A percentile compares a stretch with the other conserved stretches of the same genome.
Conservation (phyloP, 2,113 vertebrate genomes). For the Prunella himalayana region DNA sequence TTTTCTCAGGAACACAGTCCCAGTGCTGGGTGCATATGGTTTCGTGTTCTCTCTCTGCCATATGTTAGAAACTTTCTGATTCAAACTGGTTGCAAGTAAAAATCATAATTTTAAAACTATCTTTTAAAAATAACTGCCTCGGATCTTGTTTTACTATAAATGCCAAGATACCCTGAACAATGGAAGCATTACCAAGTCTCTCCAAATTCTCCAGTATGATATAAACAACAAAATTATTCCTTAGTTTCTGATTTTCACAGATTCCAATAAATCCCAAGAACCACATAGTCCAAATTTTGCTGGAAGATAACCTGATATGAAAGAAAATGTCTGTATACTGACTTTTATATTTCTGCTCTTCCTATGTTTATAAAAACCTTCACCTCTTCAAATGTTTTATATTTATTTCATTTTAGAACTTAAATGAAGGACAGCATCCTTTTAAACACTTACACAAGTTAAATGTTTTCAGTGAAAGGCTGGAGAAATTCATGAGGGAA, state of each 20-base stretch:
- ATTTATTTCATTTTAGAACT: background rate
- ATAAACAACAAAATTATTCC: background rate
- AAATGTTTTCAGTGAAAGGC: background rate
- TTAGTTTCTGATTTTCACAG: background rate
- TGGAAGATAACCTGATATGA: background rate
- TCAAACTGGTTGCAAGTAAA: background rate
- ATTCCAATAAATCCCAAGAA: background rate
- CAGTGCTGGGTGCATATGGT: background rate
- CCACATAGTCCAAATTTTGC: background rate
- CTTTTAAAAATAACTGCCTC: background rate
- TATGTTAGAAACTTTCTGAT: slow-evolving; percentile 19
- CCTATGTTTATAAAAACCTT: background rate
- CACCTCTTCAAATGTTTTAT: background rate
- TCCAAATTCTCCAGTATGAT: background rate
- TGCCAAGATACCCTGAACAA: background rate
- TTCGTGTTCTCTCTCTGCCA: slow-evolving; percentile 7
- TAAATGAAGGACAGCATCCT: background rate
- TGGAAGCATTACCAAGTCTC: background rate
- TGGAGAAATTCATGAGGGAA: background rate
- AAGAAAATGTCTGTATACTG: background rate
- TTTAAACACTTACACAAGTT: background rate
- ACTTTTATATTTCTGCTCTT: background rate
- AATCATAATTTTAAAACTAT: background rate
- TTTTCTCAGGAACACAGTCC: background rate
- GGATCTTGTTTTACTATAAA: background rate